Evolutionary conservation across 2,113 vertebrate genomes (phyloP).

Genomic region (Eclectus roratus): DNA sequence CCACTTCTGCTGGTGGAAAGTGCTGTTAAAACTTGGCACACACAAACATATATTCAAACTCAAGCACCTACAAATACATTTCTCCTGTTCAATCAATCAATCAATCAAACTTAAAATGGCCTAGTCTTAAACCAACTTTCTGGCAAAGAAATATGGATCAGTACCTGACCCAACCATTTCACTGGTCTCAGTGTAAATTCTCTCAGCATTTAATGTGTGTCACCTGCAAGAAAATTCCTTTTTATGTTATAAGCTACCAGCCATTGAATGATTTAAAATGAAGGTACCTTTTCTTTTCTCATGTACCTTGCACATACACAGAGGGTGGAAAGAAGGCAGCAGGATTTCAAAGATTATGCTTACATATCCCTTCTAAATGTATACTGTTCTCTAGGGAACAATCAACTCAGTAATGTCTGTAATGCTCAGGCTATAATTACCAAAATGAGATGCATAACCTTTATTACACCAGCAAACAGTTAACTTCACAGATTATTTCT

Average conservation of each 20-base stretch:
- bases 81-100: neutral
- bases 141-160: neutral
- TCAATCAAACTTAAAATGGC: neutral
- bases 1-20: constrained; percentile 5
- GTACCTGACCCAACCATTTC: neutral
- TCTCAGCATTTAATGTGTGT: neutral
- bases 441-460: constrained; percentile 49
- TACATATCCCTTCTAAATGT: neutral
- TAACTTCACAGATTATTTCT: constrained; percentile 13
- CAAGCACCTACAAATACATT: neutral
- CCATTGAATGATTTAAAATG: neutral
- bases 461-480: constrained; percentile 13
- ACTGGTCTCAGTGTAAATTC: neutral
- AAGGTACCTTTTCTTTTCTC: neutral
- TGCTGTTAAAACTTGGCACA: constrained; percentile 2
- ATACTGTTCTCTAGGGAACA: constrained; percentile 37
- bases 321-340: neutral
- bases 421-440: constrained; percentile 17
- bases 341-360: constrained; percentile 8
- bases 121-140: constrained; percentile 26
- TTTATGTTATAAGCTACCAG: constrained; percentile 34
- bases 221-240: constrained; percentile 18
- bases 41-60: constrained; percentile 13
- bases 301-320: neutral
- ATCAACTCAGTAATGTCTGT: constrained; percentile 53